These are phyloP conservation scores for Notarius quadriscutis DNA, from an alignment of 2,113 vertebrate genomes.

Conservation along the genomic window DNA sequence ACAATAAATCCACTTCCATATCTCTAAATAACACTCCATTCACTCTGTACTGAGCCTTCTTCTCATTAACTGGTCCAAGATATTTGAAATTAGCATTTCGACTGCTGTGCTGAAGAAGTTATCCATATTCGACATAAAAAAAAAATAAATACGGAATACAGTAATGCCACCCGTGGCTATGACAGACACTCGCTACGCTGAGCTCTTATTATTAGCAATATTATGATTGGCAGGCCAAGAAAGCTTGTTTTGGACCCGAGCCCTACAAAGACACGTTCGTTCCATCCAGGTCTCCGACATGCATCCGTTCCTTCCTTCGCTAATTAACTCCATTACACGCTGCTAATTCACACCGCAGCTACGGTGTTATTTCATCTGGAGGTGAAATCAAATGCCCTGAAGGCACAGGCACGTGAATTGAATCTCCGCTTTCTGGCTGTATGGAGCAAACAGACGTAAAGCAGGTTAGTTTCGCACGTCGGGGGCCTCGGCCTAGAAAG, in stretches of 20 bases:
- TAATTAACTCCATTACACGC: conserved; percentile 47
- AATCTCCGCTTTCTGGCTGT: conserved; percentile 35
- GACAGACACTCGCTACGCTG: conserved; percentile 24
- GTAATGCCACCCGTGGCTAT: neutral
- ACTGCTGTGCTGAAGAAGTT: neutral
- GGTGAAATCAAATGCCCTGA: conserved; percentile 46
- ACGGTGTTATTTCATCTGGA: conserved; percentile 36
- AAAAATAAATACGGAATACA: neutral
- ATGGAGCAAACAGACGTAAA: conserved; percentile 37
- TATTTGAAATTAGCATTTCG: neutral
- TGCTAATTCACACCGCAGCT: conserved; percentile 37
- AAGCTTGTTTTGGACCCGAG: conserved; percentile 51
- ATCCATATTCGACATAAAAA: neutral
- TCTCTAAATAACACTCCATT: neutral
- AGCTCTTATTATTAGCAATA: conserved; percentile 17
- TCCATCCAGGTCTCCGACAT: conserved; percentile 33
- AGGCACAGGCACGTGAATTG: conserved; percentile 18
- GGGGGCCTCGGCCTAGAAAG: conserved; percentile 49
- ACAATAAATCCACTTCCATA: neutral
- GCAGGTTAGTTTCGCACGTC: conserved; percentile 33
- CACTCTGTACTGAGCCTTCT: neutral
- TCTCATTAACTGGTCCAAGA: neutral
- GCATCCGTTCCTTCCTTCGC: conserved; percentile 28
- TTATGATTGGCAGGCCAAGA: conserved; percentile 19
- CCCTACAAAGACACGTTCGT: conserved; percentile 39